Percentiles rank a stretch among this genome's conserved stretches.
Conservation (phyloP, 2,888 invertebrate species). For the Temnothorax rugatulus region DNA sequence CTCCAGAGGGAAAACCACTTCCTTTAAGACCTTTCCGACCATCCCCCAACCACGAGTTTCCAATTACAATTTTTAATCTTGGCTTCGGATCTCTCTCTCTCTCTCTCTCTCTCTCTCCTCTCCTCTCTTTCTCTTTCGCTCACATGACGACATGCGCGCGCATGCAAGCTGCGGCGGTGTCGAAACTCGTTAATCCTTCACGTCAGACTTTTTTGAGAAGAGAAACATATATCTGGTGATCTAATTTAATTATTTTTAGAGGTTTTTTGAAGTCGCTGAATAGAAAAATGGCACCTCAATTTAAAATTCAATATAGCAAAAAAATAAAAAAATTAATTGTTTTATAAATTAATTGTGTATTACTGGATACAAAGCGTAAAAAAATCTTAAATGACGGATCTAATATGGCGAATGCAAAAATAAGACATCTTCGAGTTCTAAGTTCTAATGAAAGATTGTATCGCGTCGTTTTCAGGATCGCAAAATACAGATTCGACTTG, state of each 20-base stretch:
- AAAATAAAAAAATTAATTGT: not conserved
- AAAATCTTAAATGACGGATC: too few relatives aligned
- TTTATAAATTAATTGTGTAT: not conserved
- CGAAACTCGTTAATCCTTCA: not conserved
- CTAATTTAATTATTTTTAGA: not conserved
- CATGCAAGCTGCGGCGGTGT: not conserved
- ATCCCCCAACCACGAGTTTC: not conserved
- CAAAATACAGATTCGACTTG: not conserved
- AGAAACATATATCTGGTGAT: not conserved
- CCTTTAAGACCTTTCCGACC: not conserved
- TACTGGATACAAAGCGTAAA: not conserved
- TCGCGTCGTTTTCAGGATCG: not conserved
- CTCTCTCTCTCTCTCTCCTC: too few relatives aligned
- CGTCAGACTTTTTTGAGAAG: not conserved
- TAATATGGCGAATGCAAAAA: not conserved
- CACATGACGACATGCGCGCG: not conserved
- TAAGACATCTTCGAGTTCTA: not conserved
- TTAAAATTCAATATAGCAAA: not conserved
- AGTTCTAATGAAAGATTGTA: not conserved
- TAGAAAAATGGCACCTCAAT: not conserved
- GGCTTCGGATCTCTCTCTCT: not conserved
- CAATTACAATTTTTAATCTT: conserved; percentile 51
- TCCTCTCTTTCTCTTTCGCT: too few relatives aligned
- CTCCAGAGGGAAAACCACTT: not conserved
- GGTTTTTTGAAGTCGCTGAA: not conserved